phyloP scores from a whole-genome alignment of 2,888 invertebrate genomes.

The Andrena trimmerana region DNA sequence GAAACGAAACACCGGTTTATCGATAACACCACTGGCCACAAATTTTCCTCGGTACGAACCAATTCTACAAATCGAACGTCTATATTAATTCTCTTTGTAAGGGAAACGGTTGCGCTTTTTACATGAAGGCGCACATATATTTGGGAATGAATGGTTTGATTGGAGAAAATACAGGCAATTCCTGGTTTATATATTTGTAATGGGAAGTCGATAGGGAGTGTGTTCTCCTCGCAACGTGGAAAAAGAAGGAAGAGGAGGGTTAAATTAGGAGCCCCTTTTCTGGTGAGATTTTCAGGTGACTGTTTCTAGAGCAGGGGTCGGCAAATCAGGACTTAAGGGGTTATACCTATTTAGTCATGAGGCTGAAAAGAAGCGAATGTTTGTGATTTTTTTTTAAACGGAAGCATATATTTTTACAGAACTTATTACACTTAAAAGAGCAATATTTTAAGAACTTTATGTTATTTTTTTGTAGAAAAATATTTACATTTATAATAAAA shows the following conservation, averaged over 20 bases:
- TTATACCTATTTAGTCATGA: too few species aligned
- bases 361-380: too few species aligned
- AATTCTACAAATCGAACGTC: background rate
- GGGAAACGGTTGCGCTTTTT: background rate
- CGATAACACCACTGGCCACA: background rate
- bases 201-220: background rate
- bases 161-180: background rate
- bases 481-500: too few species aligned
- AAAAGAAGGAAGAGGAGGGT: background rate
- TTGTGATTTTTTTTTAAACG: too few species aligned
- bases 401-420: too few species aligned
- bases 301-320: too few species aligned
- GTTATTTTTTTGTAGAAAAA: too few species aligned
- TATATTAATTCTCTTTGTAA: background rate
- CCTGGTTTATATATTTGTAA: background rate
- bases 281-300: background rate
- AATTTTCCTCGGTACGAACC: background rate
- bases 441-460: too few species aligned
- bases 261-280: background rate
- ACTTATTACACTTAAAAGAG: too few species aligned
- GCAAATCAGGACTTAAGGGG: too few species aligned
- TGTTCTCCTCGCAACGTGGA: background rate
- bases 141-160: background rate
- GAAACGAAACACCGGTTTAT: conserved; percentile 69
- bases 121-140: background rate